Base-by-base conservation (phyloP, 2,797 vertebrate species). In the Selene dorsalis region DNA sequence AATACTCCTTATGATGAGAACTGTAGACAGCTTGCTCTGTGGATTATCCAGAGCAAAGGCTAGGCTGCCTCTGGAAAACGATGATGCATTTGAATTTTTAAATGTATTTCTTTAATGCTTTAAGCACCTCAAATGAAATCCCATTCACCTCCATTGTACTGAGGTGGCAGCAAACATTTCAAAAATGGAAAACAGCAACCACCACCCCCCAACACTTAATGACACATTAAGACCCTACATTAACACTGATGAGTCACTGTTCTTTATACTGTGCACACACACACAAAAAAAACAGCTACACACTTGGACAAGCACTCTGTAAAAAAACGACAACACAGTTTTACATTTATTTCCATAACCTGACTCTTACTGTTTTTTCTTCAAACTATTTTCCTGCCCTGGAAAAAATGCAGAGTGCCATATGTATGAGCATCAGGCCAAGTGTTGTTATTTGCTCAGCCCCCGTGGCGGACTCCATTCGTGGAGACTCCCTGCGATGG, bases 371-470 rank as follows among this genome's bases (percentile, higher is more conserved):
- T 35, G 26, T 22, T 55, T 57, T 14, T 3, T 10, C 68, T 85
- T 50, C 24, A 61, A 69, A 71, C 56, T 64, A 30, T 78, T 85
- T 85, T 60, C 55, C 47, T 84, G 74, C 82, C 75, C 73, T 57
- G 30, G 71, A 80, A 82, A 85, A 80, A 72, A 84, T 61, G 35
- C 63, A 75, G 62, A 87, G 78, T 78, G 70, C 80, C 82, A 75
- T 85, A 79, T 87, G 79, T 84, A 90, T 81, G 73, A 86, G 79
- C 84, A 91, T 93, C 77, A 89, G 80, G 74, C 69, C 86, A 86
- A 90, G 85, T 83, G 86, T 89, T 89, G 69, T 87, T 91, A 84
- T 93, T 93, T 89, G 77, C 80, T 82, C 55, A 79, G 74, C 82
- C 83, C 87, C 87, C 24, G 50, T 87, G 63, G 90, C 32, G 83